Evolutionary conservation across 2,888 invertebrate genomes (phyloP).

Genomic region (Bellardia bayeri): DNA sequence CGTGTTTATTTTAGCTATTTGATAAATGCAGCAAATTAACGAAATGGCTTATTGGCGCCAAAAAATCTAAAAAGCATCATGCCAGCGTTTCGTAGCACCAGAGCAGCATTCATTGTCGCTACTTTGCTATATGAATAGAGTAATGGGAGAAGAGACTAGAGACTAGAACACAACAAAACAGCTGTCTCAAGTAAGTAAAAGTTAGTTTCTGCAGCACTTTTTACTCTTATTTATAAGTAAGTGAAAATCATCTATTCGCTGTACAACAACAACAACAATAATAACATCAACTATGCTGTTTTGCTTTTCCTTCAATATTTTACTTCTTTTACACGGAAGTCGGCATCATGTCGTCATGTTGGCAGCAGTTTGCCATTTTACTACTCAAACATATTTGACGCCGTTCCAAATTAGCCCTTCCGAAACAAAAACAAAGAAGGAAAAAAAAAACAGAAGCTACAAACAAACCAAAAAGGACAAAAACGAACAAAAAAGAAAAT

Average conservation of each 20-base stretch:
- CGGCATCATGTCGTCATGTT: conserved; percentile 72
- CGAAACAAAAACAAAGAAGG: conserved; percentile 15
- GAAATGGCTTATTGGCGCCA: conserved; percentile 81
- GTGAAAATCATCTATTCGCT: conserved; percentile 55
- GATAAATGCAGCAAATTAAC: conserved; percentile 78
- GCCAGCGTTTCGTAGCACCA: conserved; percentile 50
- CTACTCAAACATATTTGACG: conserved; percentile 78
- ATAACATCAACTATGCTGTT: conserved; percentile 16
- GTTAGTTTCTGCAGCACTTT: conserved; percentile 52
- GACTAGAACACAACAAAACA: conserved; percentile 36
- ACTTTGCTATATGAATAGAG: neutral
- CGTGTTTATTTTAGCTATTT: conserved; percentile 69
- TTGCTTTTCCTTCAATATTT: conserved; percentile 36
- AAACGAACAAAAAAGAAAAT: conserved; percentile 34
- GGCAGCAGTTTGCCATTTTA: conserved; percentile 69
- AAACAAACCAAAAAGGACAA: conserved; percentile 25
- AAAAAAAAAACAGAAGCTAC: conserved; percentile 27
- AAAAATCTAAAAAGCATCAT: conserved; percentile 75
- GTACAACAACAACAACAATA: conserved; percentile 28
- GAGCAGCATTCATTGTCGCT: conserved; percentile 42
- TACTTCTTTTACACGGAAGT: conserved; percentile 71
- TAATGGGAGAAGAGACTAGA: conserved; percentile 24
- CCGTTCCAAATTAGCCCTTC: conserved; percentile 81
- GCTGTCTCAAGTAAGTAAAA: conserved; percentile 61
- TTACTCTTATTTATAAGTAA: conserved; percentile 32